Conservation (phyloP, 1,140 invertebrate genomes). For the Dendroctonus ponderosae region DNA sequence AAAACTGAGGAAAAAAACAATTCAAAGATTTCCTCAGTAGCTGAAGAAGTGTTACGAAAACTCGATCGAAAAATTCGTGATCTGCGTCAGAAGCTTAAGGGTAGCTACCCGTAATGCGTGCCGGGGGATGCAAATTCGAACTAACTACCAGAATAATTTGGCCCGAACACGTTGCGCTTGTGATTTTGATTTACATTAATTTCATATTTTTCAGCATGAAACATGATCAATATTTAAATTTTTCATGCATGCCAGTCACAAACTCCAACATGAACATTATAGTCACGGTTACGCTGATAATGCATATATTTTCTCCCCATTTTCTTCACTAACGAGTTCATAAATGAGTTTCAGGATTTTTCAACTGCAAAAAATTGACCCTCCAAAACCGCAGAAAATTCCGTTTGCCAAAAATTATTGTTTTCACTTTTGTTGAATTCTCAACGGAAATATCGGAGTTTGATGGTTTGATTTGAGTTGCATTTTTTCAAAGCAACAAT, state of each 20-base stretch:
- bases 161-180: constrained; percentile 50
- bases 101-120: constrained; percentile 41
- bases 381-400: too few relatives aligned
- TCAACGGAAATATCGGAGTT: too few relatives aligned
- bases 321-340: too few relatives aligned
- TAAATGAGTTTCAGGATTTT: too few relatives aligned
- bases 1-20: too few relatives aligned
- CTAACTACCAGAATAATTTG: constrained; percentile 51
- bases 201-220: constrained; percentile 51
- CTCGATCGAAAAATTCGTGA: too few relatives aligned
- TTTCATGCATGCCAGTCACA: constrained; percentile 37
- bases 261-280: constrained; percentile 27
- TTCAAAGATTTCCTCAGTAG: neutral
- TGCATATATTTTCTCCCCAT: constrained; percentile 21
- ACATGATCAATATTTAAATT: constrained; percentile 49
- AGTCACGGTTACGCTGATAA: constrained; percentile 39
- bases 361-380: too few relatives aligned
- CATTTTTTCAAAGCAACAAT: too few relatives aligned
- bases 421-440: too few relatives aligned
- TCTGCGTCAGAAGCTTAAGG: constrained; percentile 28
- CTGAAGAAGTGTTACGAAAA: too few relatives aligned
- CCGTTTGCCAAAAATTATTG: too few relatives aligned
- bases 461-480: too few relatives aligned
- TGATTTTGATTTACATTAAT: constrained; percentile 53
- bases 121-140: constrained; percentile 48